Percentiles rank a stretch among this genome's conserved stretches.
Conservation (phyloP, 2,113 vertebrate genomes). For the Raphicerus campestris region DNA sequence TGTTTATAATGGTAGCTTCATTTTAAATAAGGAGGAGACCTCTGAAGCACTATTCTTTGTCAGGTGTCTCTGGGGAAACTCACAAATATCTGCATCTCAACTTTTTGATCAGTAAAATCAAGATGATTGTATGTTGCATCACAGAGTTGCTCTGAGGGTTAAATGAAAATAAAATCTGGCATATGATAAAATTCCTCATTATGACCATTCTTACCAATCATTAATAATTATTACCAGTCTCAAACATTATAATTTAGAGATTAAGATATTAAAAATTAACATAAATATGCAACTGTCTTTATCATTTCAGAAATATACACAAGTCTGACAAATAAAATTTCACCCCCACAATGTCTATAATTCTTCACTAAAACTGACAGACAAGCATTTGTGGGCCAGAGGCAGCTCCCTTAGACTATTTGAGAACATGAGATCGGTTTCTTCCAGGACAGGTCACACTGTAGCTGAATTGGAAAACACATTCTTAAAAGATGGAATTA, state of each 20-base stretch:
- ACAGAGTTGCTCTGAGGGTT: background rate
- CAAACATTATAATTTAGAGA: background rate
- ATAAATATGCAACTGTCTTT: background rate
- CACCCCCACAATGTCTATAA: background rate
- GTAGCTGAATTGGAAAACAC: background rate
- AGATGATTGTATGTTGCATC: background rate
- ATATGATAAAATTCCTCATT: background rate
- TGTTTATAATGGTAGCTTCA: background rate
- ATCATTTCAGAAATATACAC: background rate
- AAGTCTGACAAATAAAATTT: background rate
- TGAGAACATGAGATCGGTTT: background rate
- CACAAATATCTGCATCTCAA: background rate
- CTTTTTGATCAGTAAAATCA: background rate
- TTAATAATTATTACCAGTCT: background rate
- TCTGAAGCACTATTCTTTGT: background rate
- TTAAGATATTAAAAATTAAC: background rate
- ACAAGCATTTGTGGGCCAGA: background rate
- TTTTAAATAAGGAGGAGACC: background rate
- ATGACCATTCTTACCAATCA: background rate
- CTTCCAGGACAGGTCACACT: background rate
- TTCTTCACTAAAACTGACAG: background rate
- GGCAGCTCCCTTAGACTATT: background rate
- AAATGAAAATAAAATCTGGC: background rate
- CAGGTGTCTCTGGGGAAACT: background rate
- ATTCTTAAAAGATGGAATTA: background rate